Evolutionary conservation across 2,113 vertebrate species (phyloP).

Genomic region (Delphinus delphis): DNA sequence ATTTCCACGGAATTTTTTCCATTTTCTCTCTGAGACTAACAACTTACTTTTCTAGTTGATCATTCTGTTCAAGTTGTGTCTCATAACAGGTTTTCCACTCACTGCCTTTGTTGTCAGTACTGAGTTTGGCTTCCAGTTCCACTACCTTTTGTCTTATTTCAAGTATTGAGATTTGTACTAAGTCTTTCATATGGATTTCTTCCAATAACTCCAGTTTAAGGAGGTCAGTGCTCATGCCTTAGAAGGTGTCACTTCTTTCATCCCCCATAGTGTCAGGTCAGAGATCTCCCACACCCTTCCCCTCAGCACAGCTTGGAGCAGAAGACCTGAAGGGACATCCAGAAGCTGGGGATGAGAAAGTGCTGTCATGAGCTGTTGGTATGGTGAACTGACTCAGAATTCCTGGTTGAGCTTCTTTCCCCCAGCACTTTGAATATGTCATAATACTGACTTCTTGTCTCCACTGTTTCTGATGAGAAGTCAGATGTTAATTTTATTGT

Average conservation of each 20-base stretch:
- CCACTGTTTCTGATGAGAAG: neutral
- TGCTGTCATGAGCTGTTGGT: neutral
- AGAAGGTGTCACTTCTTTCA: neutral
- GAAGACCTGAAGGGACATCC: neutral
- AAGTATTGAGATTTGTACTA: slow-evolving; percentile 78
- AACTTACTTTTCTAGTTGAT: slow-evolving; percentile 90
- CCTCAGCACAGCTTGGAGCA: neutral
- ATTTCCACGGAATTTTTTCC: slow-evolving; percentile 84
- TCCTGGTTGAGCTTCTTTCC: neutral
- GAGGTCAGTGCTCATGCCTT: neutral
- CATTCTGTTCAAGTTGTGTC: slow-evolving; percentile 90
- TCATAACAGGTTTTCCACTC: slow-evolving; percentile 94
- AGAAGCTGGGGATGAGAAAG: neutral
- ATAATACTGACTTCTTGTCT: neutral
- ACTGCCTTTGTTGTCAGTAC: slow-evolving; percentile 80
- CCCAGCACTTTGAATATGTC: neutral
- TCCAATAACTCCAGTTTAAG: slow-evolving; percentile 74
- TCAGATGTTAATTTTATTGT: neutral
- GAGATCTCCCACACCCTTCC: neutral
- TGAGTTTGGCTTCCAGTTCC: slow-evolving; percentile 82
- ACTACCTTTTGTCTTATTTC: slow-evolving; percentile 80
- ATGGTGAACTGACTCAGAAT: neutral
- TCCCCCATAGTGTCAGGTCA: slow-evolving; percentile 50
- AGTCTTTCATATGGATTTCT: slow-evolving; percentile 71
- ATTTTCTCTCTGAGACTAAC: slow-evolving; percentile 84